Percentiles rank a stretch among this genome's conserved stretches.
Conservation (phyloP, 2,797 vertebrate species). For the Alfaro cultratus region DNA sequence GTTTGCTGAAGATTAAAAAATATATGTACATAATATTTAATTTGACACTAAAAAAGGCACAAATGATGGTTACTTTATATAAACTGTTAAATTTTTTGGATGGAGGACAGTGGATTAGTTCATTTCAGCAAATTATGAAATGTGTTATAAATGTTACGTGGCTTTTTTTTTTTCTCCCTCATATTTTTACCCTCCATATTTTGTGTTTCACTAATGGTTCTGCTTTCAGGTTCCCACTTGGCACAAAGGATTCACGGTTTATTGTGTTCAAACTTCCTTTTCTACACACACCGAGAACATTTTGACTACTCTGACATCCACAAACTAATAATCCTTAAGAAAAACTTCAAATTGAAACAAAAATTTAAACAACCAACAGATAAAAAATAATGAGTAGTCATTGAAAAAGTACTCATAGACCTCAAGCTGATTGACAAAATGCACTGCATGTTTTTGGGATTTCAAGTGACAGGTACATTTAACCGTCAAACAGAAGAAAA, state of each 20-base stretch:
- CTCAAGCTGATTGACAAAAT: background rate
- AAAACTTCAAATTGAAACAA: background rate
- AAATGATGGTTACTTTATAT: background rate
- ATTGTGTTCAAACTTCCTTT: background rate
- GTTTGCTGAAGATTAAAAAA: conserved; percentile 78
- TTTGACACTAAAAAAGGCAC: background rate
- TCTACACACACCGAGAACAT: background rate
- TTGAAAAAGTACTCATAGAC: background rate
- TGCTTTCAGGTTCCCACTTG: conserved; percentile 4
- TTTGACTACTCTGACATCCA: background rate
- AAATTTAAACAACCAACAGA: background rate
- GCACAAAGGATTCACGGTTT: background rate
- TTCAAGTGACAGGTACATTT: background rate
- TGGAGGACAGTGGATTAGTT: background rate
- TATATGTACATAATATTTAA: background rate
- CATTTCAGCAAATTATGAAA: background rate
- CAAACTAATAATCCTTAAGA: background rate
- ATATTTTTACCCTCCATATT: background rate
- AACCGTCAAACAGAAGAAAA: background rate
- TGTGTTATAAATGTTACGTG: background rate
- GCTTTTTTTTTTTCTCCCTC: background rate
- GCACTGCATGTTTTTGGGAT: background rate
- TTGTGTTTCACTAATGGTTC: background rate
- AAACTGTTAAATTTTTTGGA: background rate
- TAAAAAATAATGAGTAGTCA: background rate